These are phyloP conservation scores for Mohoua ochrocephala DNA, from an alignment of 2,113 vertebrate genomes.

Conservation along the genomic window DNA sequence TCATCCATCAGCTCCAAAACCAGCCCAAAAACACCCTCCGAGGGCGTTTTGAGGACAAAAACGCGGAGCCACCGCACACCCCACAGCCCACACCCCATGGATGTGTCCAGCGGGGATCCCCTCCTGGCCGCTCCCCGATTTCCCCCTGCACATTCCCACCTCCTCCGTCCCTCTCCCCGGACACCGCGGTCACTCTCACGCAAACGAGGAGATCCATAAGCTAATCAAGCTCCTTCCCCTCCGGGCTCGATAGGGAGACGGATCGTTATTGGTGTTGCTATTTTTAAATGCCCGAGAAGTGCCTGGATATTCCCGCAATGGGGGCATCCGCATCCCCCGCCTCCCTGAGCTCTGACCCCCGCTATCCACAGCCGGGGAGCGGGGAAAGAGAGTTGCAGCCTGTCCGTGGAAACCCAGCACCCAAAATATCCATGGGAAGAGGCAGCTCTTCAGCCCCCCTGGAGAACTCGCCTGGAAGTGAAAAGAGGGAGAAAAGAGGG, in stretches of 20 bases:
- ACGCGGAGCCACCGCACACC: accelerated
- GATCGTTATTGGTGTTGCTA: background rate
- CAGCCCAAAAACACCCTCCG: accelerated
- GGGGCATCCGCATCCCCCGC: background rate
- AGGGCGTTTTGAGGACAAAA: background rate
- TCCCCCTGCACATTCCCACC: background rate
- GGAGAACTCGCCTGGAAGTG: background rate
- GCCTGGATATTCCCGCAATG: background rate
- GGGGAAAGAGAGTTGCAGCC: background rate
- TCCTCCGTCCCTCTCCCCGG: background rate
- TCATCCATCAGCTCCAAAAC: background rate
- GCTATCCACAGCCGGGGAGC: accelerated
- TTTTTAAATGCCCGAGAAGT: background rate
- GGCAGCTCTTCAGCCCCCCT: accelerated
- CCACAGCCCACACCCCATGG: accelerated
- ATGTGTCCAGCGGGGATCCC: accelerated
- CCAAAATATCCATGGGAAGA: background rate
- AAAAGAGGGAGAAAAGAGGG: background rate
- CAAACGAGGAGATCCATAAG: background rate
- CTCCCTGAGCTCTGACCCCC: no score
- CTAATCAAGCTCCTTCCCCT: slow-evolving; percentile 2
- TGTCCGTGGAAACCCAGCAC: accelerated
- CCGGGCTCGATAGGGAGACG: background rate
- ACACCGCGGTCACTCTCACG: accelerated
- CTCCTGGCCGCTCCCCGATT: background rate